Evolutionary conservation across 2,113 vertebrate genomes (phyloP).

Genomic region (Sylvia atricapilla): DNA sequence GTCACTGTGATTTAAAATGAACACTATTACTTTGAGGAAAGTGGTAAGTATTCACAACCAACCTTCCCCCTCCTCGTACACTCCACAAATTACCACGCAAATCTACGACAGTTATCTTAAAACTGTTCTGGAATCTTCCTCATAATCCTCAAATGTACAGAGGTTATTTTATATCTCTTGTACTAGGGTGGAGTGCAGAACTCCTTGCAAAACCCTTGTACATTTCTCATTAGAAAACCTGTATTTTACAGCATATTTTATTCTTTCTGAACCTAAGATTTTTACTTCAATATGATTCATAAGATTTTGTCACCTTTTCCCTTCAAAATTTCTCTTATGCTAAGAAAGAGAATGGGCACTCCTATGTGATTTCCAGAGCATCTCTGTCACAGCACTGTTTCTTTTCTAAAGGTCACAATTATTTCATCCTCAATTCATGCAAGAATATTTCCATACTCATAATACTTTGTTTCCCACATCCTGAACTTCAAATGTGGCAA

Average conservation of each 20-base stretch:
- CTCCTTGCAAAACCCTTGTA: neutral
- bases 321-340: neutral
- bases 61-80: neutral
- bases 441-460: neutral
- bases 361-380: neutral
- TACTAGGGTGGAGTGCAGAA: neutral
- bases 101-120: neutral
- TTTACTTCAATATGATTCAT: neutral
- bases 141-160: neutral
- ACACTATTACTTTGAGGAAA: neutral
- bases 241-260: neutral
- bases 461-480: neutral
- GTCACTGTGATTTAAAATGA: neutral
- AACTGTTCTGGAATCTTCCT: neutral
- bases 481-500: neutral
- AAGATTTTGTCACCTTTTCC: neutral
- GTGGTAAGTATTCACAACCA: neutral
- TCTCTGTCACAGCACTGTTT: neutral
- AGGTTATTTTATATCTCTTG: neutral
- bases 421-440: neutral
- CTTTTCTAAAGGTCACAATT: constrained; percentile 1
- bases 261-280: neutral
- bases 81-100: neutral
- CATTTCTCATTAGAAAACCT: neutral
- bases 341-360: neutral